Conservation (phyloP, 2,888 invertebrate genomes). For the Erebia palarica region DNA sequence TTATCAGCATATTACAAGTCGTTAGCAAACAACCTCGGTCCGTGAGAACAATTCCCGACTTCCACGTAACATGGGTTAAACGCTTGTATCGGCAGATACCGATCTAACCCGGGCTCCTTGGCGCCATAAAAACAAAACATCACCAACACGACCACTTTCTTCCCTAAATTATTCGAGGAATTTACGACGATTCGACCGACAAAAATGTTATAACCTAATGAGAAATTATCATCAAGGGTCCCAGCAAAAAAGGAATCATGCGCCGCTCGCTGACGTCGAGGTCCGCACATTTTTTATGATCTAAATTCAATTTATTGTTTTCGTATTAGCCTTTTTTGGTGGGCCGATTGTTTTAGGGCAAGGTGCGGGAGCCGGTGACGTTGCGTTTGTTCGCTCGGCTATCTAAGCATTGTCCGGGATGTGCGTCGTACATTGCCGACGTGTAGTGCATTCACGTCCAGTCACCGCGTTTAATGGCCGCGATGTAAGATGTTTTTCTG, state of each 20-base stretch:
- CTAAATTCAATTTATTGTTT: conserved; percentile 69
- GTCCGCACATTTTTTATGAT: conserved; percentile 68
- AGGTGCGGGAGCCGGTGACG: conserved; percentile 71
- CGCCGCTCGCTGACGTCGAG: conserved; percentile 55
- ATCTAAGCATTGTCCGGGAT: conserved; percentile 48
- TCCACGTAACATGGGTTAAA: conserved; percentile 81
- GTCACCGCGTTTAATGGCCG: conserved; percentile 50
- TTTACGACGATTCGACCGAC: conserved; percentile 78
- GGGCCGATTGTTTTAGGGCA: conserved; percentile 73
- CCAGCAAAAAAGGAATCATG: conserved; percentile 75
- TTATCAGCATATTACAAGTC: conserved; percentile 67
- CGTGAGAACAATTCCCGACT: conserved; percentile 76
- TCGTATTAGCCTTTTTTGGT: conserved; percentile 61
- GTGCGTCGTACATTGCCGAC: conserved; percentile 56
- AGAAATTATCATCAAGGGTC: conserved; percentile 80
- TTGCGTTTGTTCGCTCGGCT: conserved; percentile 55
- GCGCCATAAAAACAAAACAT: conserved; percentile 83
- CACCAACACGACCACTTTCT: conserved; percentile 78
- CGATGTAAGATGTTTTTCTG: conserved; percentile 52
- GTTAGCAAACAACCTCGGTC: conserved; percentile 64
- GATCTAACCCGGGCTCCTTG: conserved; percentile 79
- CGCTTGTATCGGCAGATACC: conserved; percentile 79
- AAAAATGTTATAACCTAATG: conserved; percentile 81
- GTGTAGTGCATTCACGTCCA: conserved; percentile 43
- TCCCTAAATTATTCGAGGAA: conserved; percentile 81